Evolutionary conservation across 2,888 invertebrate species (phyloP).

Genomic region (Cheiracanthium punctorium): DNA sequence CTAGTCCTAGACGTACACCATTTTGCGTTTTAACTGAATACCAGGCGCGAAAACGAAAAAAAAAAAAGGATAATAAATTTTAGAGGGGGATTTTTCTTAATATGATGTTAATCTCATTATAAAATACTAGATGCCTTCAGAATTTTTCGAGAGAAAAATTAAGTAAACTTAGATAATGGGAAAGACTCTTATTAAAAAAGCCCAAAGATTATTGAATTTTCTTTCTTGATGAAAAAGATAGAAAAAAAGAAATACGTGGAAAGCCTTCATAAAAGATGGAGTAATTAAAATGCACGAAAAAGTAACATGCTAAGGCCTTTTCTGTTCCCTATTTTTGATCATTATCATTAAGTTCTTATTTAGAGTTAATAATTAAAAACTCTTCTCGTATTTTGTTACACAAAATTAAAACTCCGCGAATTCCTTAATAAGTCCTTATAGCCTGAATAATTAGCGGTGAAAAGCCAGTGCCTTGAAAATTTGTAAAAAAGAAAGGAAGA

Average conservation of each 20-base stretch:
- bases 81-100: not conserved
- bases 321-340: not conserved
- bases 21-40: no score
- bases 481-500: not conserved
- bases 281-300: slow-evolving; percentile 41
- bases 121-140: slow-evolving; percentile 17
- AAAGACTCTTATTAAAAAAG: slow-evolving; percentile 20
- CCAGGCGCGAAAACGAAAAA: no score
- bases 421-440: slow-evolving; percentile 32
- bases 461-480: not conserved
- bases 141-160: slow-evolving; percentile 5
- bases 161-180: slow-evolving; percentile 7
- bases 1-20: no score
- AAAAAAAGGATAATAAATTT: no score
- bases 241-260: not conserved
- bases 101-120: slow-evolving; percentile 38
- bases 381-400: slow-evolving; percentile 2
- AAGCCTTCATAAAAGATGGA: slow-evolving; percentile 17
- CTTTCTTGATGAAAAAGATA: slow-evolving; percentile 15
- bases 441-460: slow-evolving; percentile 18
- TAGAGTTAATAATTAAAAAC: slow-evolving; percentile 38
- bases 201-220: slow-evolving; percentile 50
- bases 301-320: slow-evolving; percentile 10
- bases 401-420: slow-evolving; percentile 1
- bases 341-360: slow-evolving; percentile 24